Conservation (phyloP, 92 coral and sea anemone species). For the Phenganax marumi region DNA sequence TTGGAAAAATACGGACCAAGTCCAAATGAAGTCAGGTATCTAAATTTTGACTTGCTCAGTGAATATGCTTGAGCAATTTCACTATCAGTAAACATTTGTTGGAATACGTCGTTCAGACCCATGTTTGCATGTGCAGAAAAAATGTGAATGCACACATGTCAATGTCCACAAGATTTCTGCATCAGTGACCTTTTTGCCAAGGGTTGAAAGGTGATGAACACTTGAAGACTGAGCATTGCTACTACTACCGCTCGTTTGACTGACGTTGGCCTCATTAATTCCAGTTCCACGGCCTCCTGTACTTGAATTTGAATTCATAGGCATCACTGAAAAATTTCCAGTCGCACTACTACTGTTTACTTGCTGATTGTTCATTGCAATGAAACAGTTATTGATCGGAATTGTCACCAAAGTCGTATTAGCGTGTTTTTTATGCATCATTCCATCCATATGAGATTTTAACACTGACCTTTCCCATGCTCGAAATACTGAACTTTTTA, state of each 20-base stretch:
- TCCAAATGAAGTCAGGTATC: slow-evolving; percentile 60
- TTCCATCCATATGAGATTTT: slow-evolving; percentile 55
- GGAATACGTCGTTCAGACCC: slow-evolving; percentile 58
- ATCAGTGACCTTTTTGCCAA: slow-evolving; percentile 58
- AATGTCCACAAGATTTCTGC: slow-evolving; percentile 62
- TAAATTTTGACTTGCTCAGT: slow-evolving; percentile 57
- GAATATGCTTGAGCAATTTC: slow-evolving; percentile 58
- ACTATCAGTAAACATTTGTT: slow-evolving; percentile 61
- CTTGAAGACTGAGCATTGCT: slow-evolving; percentile 13
- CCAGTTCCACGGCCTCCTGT: not conserved
- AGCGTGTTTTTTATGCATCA: not conserved
- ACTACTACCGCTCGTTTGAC: not conserved
- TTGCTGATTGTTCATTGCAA: not conserved
- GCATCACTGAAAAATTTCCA: too few species aligned
- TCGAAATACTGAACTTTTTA: slow-evolving; percentile 50
- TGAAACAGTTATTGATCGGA: not conserved
- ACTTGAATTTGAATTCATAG: too few species aligned
- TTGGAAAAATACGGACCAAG: slow-evolving; percentile 59
- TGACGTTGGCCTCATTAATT: not conserved
- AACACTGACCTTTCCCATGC: slow-evolving; percentile 60
- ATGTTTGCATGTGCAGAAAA: slow-evolving; percentile 55
- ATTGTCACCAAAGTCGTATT: not conserved
- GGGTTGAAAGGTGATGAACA: slow-evolving; percentile 48
- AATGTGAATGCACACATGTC: slow-evolving; percentile 60
- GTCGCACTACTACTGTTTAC: too few species aligned